These are phyloP conservation scores for Metopolophium dirhodum DNA, from an alignment of 1,140 invertebrate genomes.

Conservation along the genomic window DNA sequence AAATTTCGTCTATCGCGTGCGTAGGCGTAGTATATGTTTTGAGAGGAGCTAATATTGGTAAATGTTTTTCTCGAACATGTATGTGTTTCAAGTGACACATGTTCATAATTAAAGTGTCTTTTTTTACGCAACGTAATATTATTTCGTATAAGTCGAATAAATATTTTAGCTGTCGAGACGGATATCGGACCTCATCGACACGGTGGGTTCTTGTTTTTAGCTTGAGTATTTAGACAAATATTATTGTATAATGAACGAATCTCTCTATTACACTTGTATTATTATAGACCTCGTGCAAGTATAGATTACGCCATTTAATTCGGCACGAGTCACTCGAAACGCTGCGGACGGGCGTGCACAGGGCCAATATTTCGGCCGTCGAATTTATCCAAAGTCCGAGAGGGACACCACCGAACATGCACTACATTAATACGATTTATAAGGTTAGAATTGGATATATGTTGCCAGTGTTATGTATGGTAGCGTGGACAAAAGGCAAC, in stretches of 20 bases:
- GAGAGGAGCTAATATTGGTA: too few species aligned
- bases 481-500: slow-evolving; percentile 27
- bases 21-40: too few species aligned
- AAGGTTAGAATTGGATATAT: slow-evolving; percentile 8
- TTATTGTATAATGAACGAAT: not conserved
- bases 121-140: not conserved
- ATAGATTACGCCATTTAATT: not conserved
- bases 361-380: not conserved
- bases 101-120: not conserved
- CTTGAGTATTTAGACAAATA: too few species aligned
- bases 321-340: not conserved
- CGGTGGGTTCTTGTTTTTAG: too few species aligned
- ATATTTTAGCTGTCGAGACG: too few species aligned
- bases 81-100: not conserved
- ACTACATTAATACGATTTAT: slow-evolving; percentile 6
- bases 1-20: too few species aligned
- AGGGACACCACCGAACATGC: not conserved
- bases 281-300: too few species aligned
- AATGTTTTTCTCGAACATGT: not conserved
- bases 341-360: too few species aligned
- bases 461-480: not conserved
- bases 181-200: too few species aligned
- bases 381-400: not conserved
- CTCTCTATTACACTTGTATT: too few species aligned
- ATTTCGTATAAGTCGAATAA: not conserved